These are phyloP conservation scores for Synergus gifuensis DNA, from an alignment of 2,888 invertebrate genomes.

Conservation along the genomic window DNA sequence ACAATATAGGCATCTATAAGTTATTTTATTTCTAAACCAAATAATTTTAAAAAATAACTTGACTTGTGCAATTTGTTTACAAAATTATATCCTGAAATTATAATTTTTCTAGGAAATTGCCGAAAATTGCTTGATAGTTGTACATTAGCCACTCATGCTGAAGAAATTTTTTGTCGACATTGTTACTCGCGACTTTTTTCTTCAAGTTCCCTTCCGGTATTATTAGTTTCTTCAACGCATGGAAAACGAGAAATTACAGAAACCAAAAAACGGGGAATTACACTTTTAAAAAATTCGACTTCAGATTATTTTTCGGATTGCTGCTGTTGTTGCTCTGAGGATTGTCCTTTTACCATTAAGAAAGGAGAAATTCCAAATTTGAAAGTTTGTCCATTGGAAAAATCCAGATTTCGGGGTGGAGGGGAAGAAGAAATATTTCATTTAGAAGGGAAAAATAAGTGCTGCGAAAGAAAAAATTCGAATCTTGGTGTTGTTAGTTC, in stretches of 20 bases:
- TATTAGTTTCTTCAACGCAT: conserved; percentile 5
- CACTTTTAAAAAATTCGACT: conserved; percentile 46
- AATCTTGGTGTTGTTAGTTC: conserved; percentile 47
- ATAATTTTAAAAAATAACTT: not conserved
- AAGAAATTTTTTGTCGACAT: conserved; percentile 73
- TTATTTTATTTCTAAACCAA: not conserved
- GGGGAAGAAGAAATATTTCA: conserved; percentile 46
- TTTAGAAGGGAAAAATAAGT: conserved; percentile 45
- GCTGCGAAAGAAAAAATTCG: conserved; percentile 51
- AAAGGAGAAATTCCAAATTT: conserved; percentile 40
- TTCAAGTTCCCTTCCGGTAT: conserved; percentile 46
- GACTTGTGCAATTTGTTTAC: not conserved
- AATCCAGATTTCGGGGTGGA: conserved; percentile 61
- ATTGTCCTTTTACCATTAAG: conserved; percentile 5
- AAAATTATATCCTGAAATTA: not conserved
- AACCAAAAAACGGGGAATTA: conserved; percentile 17
- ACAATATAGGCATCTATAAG: too few species aligned
- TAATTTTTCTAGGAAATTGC: conserved; percentile 68
- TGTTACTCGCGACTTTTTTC: conserved; percentile 64
- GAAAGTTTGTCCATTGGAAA: conserved; percentile 41
- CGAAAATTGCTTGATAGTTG: conserved; percentile 71
- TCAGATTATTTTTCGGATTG: conserved; percentile 54
- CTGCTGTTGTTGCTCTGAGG: conserved; percentile 47
- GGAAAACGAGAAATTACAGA: conserved; percentile 8
- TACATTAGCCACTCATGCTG: conserved; percentile 66